Evolutionary conservation across 1,140 invertebrate species (phyloP), one percentile per base, ranked within the genome.

Genomic region (Pectinophora gossypiella): DNA sequence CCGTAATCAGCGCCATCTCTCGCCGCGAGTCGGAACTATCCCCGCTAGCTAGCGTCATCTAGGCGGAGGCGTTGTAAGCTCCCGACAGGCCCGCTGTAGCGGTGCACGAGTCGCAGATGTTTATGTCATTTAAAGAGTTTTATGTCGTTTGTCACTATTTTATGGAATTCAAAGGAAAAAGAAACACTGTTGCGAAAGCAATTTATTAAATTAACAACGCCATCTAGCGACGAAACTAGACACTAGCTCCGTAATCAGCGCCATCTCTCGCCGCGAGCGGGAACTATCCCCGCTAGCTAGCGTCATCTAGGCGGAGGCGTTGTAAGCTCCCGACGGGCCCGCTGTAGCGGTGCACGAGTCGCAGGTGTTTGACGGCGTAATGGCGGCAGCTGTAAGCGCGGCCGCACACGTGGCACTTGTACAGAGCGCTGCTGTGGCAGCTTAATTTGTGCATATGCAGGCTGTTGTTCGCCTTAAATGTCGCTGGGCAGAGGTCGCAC

Each of bases 341-440:
- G 4, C 13, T 38, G 35, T 9, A 38, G 19, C 48, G 32, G 43
- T 72, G 69, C 10, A 61, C 56, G 12, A 48, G 22, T 0, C 69
- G 54, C 22, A 64, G 35, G 18, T 72, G 69, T 10, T 63, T 64
- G 3, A 63, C 55, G 0, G 56, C 68, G 60, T 68, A 69, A 35
- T 59, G 55, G 0, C 68, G 23, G 21, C 57, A 51, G 45, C 51
- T 13, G 23, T 38, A 60, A 0, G 22, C 36, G 23, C 55, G 51
- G 1, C 13, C 20, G 21, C 61, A 59, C 13, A 57, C 1, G n/a
- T n/a, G 15, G 40, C 64, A 67, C 16, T 44, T 15, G 42, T 51
- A 19, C 10, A n/a, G 16, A 7, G 22, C 18, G 9, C 32, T 16
- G 48, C 53, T 20, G 59, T 67, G 68, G 3, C 51, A 36, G 7